phyloP scores from a whole-genome alignment of 2,797 vertebrate species.

The Sebastes nivosus region DNA sequence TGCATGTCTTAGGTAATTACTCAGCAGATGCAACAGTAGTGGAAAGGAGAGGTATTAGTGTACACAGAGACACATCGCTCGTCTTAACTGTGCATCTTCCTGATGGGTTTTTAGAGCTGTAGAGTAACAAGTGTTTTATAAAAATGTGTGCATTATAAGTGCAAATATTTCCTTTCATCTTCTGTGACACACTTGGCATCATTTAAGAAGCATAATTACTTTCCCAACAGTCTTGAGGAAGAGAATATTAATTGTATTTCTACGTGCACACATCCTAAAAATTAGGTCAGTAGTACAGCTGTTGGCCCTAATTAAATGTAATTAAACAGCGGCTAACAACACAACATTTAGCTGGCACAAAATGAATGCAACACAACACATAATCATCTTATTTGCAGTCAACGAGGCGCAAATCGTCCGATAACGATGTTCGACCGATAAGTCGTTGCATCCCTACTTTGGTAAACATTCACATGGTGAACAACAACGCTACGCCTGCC shows the following conservation, averaged over 20 bases:
- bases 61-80: not conserved
- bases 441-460: not conserved
- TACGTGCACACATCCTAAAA: not conserved
- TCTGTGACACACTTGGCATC: not conserved
- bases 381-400: not conserved
- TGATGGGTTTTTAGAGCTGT: not conserved
- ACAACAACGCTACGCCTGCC: not conserved
- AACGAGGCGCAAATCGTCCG: too few species aligned
- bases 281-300: not conserved
- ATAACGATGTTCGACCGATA: too few species aligned
- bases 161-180: not conserved
- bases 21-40: slow-evolving; percentile 34
- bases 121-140: not conserved
- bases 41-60: slow-evolving; percentile 26
- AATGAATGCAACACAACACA: not conserved
- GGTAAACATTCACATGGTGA: not conserved
- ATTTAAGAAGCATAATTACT: not conserved
- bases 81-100: not conserved
- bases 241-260: not conserved
- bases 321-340: too few species aligned
- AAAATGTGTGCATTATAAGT: not conserved
- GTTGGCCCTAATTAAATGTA: not conserved
- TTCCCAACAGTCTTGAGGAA: not conserved
- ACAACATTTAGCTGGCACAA: too few species aligned
- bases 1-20: slow-evolving; percentile 43